Conservation (phyloP, 2,113 vertebrate species). For the Brienomyrus longianalis region DNA sequence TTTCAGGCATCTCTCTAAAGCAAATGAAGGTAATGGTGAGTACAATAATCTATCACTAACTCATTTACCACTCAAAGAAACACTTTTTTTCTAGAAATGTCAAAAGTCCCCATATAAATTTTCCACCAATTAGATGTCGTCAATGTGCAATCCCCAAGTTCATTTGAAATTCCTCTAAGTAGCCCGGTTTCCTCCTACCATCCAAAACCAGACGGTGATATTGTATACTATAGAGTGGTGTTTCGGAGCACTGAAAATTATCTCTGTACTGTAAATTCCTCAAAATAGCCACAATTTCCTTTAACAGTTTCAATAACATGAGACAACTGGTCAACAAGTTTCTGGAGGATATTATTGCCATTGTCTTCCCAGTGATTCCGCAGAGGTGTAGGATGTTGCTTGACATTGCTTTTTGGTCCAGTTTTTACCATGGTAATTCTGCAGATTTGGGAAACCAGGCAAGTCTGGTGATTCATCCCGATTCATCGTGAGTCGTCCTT, state of each 20-base stretch:
- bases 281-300: not conserved
- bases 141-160: not conserved
- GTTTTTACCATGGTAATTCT: not conserved
- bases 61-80: not conserved
- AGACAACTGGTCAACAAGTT: not conserved
- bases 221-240: not conserved
- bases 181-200: not conserved
- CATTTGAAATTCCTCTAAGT: not conserved
- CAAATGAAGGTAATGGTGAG: not conserved
- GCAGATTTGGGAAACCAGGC: not conserved
- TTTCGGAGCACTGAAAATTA: not conserved
- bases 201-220: not conserved
- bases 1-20: not conserved
- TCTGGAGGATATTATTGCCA: not conserved
- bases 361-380: not conserved
- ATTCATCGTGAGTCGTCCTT: no score
- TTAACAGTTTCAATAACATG: not conserved
- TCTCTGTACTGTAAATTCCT: not conserved
- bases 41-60: not conserved
- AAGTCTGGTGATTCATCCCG: not conserved
- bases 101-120: not conserved
- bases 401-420: not conserved
- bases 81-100: not conserved
- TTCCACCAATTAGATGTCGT: not conserved
- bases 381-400: not conserved